Conservation (phyloP, 1,140 invertebrate genomes). For the Nilaparvata lugens region DNA sequence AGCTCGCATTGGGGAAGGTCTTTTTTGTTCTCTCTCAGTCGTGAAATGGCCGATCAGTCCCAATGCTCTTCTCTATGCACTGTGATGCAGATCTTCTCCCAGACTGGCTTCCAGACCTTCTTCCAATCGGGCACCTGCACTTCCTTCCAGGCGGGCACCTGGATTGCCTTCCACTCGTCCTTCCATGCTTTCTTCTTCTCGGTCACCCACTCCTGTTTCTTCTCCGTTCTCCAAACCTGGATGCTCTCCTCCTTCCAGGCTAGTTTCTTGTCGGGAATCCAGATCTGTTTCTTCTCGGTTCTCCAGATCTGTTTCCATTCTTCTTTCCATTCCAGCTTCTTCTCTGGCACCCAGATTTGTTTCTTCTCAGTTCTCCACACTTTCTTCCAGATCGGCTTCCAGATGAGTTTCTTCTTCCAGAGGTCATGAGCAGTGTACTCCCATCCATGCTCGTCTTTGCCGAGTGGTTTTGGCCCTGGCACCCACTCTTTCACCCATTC, state of each 20-base stretch:
- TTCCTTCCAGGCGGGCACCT: constrained; percentile 48
- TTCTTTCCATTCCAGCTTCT: constrained; percentile 68
- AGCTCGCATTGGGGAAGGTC: too few relatives aligned
- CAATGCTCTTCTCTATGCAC: constrained; percentile 34
- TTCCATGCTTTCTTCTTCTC: constrained; percentile 66
- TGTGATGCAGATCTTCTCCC: constrained; percentile 16
- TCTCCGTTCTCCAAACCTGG: constrained; percentile 62
- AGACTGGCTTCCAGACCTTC: constrained; percentile 38
- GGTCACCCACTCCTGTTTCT: constrained; percentile 69
- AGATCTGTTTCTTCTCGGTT: constrained; percentile 65
- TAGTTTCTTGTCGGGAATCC: constrained; percentile 64
- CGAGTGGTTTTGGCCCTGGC: constrained; percentile 59
- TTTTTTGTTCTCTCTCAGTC: too few relatives aligned
- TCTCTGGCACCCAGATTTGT: constrained; percentile 65
- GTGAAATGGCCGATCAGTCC: too few relatives aligned
- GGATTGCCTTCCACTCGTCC: constrained; percentile 55
- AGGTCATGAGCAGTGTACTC: constrained; percentile 67
- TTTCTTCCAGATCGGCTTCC: constrained; percentile 73
- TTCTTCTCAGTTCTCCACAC: constrained; percentile 70
- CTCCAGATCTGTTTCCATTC: constrained; percentile 73
- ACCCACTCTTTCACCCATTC: constrained; percentile 57
- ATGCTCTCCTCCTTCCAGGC: constrained; percentile 72
- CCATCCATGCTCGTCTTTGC: constrained; percentile 62
- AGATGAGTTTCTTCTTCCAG: constrained; percentile 69
- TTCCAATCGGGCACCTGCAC: constrained; percentile 46